These are phyloP conservation scores for Ectobius pallidus DNA, from an alignment of 2,888 invertebrate species.

Conservation along the genomic window DNA sequence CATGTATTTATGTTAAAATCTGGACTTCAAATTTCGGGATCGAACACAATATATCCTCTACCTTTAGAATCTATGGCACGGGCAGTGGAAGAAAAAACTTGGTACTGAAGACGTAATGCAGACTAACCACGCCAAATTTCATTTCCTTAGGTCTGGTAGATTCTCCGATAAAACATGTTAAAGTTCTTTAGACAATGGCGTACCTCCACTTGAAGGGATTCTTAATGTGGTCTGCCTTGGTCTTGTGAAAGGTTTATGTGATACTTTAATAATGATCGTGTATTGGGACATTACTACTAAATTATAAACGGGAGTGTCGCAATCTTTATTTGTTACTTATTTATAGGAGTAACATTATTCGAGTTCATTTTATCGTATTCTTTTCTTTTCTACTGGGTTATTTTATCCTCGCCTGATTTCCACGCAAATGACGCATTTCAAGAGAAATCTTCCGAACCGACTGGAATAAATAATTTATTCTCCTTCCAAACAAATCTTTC, in stretches of 20 bases:
- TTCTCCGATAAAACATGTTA: too few species aligned
- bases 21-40: too few species aligned
- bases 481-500: not conserved
- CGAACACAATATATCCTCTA: too few species aligned
- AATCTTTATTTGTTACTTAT: not conserved
- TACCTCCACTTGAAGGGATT: too few species aligned
- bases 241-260: not conserved
- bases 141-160: too few species aligned
- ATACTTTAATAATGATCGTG: not conserved
- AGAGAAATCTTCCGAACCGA: not conserved
- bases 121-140: too few species aligned
- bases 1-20: too few species aligned
- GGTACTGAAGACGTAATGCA: too few species aligned
- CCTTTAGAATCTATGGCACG: too few species aligned
- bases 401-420: not conserved
- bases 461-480: constrained; percentile 1
- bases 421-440: not conserved
- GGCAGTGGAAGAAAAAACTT: too few species aligned
- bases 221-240: too few species aligned
- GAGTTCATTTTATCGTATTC: not conserved
- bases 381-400: not conserved
- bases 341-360: not conserved
- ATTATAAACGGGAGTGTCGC: not conserved
- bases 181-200: too few species aligned
- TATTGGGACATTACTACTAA: not conserved